Evolutionary conservation across 1,140 invertebrate genomes (phyloP), one percentile per base, ranked within the genome.

Genomic region (Ectropis grisescens): DNA sequence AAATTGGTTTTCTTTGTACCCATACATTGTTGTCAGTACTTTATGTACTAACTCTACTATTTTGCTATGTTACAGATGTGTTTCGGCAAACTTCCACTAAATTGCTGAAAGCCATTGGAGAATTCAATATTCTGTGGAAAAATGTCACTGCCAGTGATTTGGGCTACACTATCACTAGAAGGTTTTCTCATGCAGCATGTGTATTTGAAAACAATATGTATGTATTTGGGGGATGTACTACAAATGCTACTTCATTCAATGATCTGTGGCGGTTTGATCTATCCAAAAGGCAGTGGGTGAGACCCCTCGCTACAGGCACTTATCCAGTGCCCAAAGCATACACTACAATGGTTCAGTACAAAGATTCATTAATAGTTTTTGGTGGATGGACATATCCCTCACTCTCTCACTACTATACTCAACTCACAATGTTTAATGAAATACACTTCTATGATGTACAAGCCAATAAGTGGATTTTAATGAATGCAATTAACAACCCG

Each of bases 241-340:
- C 92, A 15, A 91, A 93, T 22, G 91, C 91, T 54, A 98, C 97
- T 11, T 95, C 96, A 6, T 98, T 98, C 58, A 98, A 99, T 85
- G 97, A 99, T 84, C 84, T 99, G 5, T 98, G 97, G 97, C 86
- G 87, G 47, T 89, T 98, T 70, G 93, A 98, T 85, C 85, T 98
- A 26, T 90, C 91, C 4, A 90, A 87, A 27, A 85, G 94, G 60
- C 85, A 89, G 49, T 98, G 96, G 96, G 83, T 89, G 3, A 84
- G 93, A 54, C 90, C 92, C 0, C 70, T 92, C 7, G 90, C 92
- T 1, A 89, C 89, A 74, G 96, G 96, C 13, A 92, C 89, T 22
- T 98, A 98, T 85, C 97, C 97, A 14, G 94, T 94, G 3, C 96
- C 97, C 2, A 99, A 98, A 84, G 96, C 96, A 33, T 96, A 94